These are phyloP conservation scores for Temnothorax unifasciatus DNA, from an alignment of 2,888 invertebrate species.

Conservation along the genomic window DNA sequence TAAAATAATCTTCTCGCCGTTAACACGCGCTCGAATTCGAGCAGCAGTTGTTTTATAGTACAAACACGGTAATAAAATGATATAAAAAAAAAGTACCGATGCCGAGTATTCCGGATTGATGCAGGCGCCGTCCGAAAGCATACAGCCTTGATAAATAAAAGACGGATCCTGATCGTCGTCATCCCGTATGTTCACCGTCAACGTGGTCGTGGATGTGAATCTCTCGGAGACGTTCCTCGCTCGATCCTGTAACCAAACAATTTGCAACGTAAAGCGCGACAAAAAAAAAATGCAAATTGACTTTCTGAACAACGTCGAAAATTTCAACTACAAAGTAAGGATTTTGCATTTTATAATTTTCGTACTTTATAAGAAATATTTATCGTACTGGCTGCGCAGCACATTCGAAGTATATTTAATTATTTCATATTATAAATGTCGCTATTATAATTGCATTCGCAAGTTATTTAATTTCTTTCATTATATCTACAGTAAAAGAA, in stretches of 20 bases:
- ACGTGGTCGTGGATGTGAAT: conserved; percentile 93
- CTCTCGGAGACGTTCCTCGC: conserved; percentile 92
- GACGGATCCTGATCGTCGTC: conserved; percentile 97
- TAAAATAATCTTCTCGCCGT: not conserved
- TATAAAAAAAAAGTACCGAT: conserved; percentile 88
- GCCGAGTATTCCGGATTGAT: conserved; percentile 95
- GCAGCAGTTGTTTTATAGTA: not conserved
- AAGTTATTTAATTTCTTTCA: conserved; percentile 14
- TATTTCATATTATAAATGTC: not conserved
- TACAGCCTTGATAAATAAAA: conserved; percentile 95
- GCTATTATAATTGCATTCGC: not conserved
- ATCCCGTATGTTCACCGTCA: conserved; percentile 94
- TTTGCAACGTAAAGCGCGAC: not conserved
- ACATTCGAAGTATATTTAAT: not conserved
- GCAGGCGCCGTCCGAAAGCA: conserved; percentile 93
- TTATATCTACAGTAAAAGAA: not conserved
- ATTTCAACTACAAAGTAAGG: not conserved
- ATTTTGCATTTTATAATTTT: not conserved
- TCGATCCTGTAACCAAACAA: conserved; percentile 90
- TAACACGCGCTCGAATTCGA: not conserved
- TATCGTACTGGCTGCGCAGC: not conserved
- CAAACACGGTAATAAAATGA: not conserved
- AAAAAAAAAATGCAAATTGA: conserved; percentile 1
- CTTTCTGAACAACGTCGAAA: not conserved
- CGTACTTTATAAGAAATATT: not conserved